Percentiles rank a stretch among this genome's conserved stretches.
Evolutionary conservation across 2,797 vertebrate species (phyloP).

Genomic region (Schizopygopsis malacanthus): DNA sequence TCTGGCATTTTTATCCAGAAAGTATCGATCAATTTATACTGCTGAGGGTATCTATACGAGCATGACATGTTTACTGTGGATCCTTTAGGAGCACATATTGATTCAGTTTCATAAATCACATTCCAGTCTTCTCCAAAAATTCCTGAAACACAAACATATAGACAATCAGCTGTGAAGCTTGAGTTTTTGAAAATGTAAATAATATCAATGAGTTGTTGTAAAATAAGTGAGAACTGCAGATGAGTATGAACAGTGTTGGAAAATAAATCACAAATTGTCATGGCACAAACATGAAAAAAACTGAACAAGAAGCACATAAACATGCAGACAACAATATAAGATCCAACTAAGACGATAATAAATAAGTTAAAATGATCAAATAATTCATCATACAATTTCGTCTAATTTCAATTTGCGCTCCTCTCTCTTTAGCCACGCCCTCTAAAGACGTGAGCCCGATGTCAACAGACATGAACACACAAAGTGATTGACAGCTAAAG

Average conservation of each 20-base stretch:
- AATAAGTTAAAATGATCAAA: not conserved
- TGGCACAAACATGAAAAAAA: not conserved
- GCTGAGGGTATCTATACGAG: not conserved
- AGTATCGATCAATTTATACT: accelerated
- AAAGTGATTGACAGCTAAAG: not conserved
- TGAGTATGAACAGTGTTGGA: not conserved
- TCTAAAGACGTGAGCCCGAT: not conserved
- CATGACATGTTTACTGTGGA: slow-evolving; percentile 13
- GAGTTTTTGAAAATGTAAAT: not conserved
- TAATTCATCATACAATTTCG: not conserved
- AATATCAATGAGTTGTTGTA: too few species aligned
- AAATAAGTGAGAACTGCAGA: too few species aligned
- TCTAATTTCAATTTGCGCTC: not conserved
- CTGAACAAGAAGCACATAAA: not conserved
- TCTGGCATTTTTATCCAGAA: not conserved
- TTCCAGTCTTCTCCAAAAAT: not conserved
- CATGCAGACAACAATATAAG: not conserved
- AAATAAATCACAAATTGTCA: not conserved
- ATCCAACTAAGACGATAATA: too few species aligned
- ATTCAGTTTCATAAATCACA: not conserved
- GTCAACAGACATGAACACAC: not conserved
- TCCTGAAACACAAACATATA: not conserved
- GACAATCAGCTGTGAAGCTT: not conserved
- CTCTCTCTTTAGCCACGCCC: not conserved
- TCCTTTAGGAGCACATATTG: not conserved